Evolutionary conservation across 2,888 invertebrate species (phyloP).

Genomic region (Lysandra coridon): DNA sequence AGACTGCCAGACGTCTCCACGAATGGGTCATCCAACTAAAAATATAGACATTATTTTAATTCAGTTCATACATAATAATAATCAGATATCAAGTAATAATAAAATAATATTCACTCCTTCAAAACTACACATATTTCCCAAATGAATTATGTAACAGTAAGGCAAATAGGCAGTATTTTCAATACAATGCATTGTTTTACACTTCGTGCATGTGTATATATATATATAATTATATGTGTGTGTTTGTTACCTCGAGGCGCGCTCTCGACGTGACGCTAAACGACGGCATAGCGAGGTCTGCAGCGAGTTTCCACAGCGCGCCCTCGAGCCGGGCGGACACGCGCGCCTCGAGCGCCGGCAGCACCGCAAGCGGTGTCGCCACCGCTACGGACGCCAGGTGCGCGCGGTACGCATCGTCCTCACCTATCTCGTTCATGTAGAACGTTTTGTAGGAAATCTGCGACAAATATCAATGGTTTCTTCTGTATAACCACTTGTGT

Average conservation of each 20-base stretch:
- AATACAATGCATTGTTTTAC: too few species aligned
- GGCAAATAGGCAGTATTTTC: too few species aligned
- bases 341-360: conserved; percentile 62
- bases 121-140: too few species aligned
- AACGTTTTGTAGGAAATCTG: conserved; percentile 70
- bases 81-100: too few species aligned
- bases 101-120: too few species aligned
- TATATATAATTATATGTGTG: background rate
- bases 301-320: conserved; percentile 68
- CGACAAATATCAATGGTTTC: background rate
- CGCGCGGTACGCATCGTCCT: conserved; percentile 69
- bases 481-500: too few species aligned
- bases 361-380: conserved; percentile 64
- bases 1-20: conserved; percentile 82
- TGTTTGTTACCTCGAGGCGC: conserved; percentile 59
- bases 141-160: background rate
- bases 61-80: too few species aligned
- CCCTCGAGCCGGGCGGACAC: conserved; percentile 65
- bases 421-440: conserved; percentile 67
- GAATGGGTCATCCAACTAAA: conserved; percentile 82
- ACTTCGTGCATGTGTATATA: too few species aligned
- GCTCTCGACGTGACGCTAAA: conserved; percentile 68
- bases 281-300: conserved; percentile 70
- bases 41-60: conserved; percentile 33
- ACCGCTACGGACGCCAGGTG: conserved; percentile 62